Conservation (phyloP, 1,140 invertebrate genomes). For the Hycleus phaleratus region DNA sequence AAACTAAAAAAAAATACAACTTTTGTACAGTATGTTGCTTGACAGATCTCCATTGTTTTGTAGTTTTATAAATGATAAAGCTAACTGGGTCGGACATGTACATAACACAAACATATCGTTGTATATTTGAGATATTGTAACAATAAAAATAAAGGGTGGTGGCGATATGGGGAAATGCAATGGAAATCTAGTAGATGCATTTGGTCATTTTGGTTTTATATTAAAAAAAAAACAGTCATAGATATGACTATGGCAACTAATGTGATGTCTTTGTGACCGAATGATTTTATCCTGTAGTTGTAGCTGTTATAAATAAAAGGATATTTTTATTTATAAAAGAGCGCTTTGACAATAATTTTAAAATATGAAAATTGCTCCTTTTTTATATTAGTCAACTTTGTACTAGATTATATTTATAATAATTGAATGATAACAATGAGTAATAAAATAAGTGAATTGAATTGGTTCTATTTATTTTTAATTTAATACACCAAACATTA, state of each 20-base stretch:
- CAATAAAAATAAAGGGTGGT: too few relatives aligned
- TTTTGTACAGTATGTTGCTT: too few relatives aligned
- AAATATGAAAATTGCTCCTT: constrained; percentile 13
- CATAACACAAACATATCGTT: neutral
- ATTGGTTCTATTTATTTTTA: neutral
- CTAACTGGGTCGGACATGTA: too few relatives aligned
- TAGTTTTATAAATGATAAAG: too few relatives aligned
- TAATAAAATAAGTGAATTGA: neutral
- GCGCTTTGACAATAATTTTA: constrained; percentile 32
- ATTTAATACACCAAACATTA: neutral
- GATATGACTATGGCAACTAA: constrained; percentile 25
- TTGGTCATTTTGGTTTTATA: too few relatives aligned
- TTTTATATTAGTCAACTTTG: constrained; percentile 36
- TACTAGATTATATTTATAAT: constrained; percentile 21
- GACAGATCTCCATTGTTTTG: too few relatives aligned
- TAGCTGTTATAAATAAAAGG: constrained; percentile 5
- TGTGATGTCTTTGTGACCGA: constrained; percentile 15
- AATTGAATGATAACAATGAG: too few relatives aligned
- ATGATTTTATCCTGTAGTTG: constrained; percentile 4
- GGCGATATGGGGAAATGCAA: neutral
- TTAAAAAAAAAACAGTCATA: constrained; percentile 16
- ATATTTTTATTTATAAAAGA: constrained; percentile 9
- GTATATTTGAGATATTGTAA: neutral
- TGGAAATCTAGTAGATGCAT: neutral
- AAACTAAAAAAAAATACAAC: too few relatives aligned